These are phyloP conservation scores for Rhagologus leucostigma DNA, from an alignment of 2,113 vertebrate genomes.

Conservation along the genomic window DNA sequence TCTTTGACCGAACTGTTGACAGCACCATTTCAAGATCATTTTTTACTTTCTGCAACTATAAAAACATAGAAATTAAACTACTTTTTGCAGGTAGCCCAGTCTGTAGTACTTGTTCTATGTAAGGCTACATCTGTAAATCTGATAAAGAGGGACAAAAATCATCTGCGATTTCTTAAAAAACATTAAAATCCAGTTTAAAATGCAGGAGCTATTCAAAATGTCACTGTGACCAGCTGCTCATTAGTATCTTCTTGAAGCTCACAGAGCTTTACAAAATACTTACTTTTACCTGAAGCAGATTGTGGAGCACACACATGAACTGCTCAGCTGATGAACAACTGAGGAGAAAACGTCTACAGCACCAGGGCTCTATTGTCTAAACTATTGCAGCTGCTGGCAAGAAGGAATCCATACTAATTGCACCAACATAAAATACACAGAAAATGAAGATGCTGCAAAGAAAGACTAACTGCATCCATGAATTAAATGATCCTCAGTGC, in stretches of 20 bases:
- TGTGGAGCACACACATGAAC: not conserved
- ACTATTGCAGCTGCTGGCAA: not conserved
- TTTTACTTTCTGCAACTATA: slow-evolving; percentile 67
- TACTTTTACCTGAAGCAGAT: not conserved
- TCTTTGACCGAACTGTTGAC: slow-evolving; percentile 40
- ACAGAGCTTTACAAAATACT: not conserved
- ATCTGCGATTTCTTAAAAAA: not conserved
- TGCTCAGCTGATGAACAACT: not conserved
- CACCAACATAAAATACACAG: not conserved
- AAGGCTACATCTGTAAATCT: not conserved
- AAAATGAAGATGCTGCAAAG: not conserved
- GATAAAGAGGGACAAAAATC: not conserved
- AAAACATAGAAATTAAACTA: not conserved
- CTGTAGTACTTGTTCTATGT: not conserved
- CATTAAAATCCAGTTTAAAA: not conserved
- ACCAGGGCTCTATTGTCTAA: not conserved
- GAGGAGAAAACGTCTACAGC: not conserved
- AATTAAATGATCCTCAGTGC: not conserved
- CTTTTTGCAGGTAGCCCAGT: not conserved
- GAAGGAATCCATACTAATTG: not conserved
- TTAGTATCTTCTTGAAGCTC: not conserved
- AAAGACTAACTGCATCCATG: not conserved
- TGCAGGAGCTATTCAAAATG: not conserved
- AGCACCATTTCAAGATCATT: slow-evolving; percentile 63
- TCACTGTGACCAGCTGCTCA: not conserved